Evolutionary conservation across 1,140 invertebrate genomes (phyloP).

Genomic region (Alviniconcha marisindica): DNA sequence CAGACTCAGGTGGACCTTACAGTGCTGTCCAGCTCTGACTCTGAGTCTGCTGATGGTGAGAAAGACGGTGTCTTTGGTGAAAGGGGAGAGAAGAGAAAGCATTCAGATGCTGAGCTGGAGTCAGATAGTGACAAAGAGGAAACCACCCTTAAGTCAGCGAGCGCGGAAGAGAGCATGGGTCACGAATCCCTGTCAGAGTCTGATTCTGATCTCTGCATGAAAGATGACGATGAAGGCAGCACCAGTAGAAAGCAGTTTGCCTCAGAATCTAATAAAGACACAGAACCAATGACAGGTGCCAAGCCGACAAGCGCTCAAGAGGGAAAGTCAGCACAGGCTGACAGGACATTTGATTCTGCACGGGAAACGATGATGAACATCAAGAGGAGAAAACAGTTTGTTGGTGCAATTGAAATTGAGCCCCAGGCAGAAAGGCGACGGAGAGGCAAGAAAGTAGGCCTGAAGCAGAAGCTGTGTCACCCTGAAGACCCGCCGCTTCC

Average conservation of each 20-base stretch:
- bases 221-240: too few species aligned
- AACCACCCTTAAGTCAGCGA: background rate
- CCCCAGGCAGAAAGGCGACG: slow-evolving; percentile 20
- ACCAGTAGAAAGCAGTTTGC: too few species aligned
- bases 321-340: background rate
- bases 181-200: too few species aligned
- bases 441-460: background rate
- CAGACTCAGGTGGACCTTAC: background rate
- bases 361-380: slow-evolving; percentile 11
- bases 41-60: too few species aligned
- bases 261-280: too few species aligned
- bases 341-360: slow-evolving; percentile 7
- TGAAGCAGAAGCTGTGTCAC: background rate
- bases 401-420: background rate
- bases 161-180: too few species aligned
- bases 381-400: background rate
- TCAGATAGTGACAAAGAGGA: background rate
- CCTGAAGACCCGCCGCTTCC: background rate
- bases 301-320: too few species aligned
- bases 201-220: too few species aligned
- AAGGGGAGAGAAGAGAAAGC: too few species aligned
- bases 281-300: too few species aligned
- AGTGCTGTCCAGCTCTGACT: too few species aligned
- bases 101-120: background rate
- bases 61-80: too few species aligned